Conservation (phyloP, 2,888 invertebrate genomes). For the Drosophila mettleri region DNA sequence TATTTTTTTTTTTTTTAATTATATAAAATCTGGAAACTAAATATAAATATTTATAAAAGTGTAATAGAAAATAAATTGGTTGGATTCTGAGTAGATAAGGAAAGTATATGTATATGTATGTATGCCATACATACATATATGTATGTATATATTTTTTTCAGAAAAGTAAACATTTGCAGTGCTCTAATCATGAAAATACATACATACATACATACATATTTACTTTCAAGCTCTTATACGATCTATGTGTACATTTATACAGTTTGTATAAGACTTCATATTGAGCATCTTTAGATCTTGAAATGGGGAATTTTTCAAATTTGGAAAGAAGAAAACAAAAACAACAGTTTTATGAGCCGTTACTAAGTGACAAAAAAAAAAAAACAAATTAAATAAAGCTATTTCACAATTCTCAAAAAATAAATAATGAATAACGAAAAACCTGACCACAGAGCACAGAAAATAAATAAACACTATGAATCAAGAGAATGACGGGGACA, state of each 20-base stretch:
- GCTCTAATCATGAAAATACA: conserved; percentile 3
- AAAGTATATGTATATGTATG: not conserved
- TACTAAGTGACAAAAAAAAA: conserved; percentile 22
- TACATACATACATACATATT: too few relatives aligned
- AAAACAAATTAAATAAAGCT: conserved; percentile 22
- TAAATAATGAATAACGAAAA: conserved; percentile 12
- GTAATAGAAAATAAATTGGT: not conserved
- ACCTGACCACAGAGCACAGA: conserved; percentile 55
- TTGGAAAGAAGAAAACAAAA: too few relatives aligned
- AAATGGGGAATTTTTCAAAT: conserved; percentile 32
- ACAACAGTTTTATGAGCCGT: conserved; percentile 27
- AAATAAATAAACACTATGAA: conserved; percentile 24
- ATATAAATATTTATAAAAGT: conserved; percentile 4
- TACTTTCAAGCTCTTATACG: not conserved
- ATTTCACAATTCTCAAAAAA: conserved; percentile 46
- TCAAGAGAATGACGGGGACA: conserved; percentile 50
- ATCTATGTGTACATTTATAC: not conserved
- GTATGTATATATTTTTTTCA: not conserved
- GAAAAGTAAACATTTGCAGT: conserved; percentile 4
- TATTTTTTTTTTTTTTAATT: too few relatives aligned
- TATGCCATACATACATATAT: too few relatives aligned
- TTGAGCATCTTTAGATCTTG: not conserved
- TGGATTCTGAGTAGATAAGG: not conserved
- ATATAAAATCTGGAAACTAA: not conserved
- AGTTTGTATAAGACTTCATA: not conserved